phyloP scores from a whole-genome alignment of 2,113 vertebrate genomes.

The Peucedramus taeniatus region DNA sequence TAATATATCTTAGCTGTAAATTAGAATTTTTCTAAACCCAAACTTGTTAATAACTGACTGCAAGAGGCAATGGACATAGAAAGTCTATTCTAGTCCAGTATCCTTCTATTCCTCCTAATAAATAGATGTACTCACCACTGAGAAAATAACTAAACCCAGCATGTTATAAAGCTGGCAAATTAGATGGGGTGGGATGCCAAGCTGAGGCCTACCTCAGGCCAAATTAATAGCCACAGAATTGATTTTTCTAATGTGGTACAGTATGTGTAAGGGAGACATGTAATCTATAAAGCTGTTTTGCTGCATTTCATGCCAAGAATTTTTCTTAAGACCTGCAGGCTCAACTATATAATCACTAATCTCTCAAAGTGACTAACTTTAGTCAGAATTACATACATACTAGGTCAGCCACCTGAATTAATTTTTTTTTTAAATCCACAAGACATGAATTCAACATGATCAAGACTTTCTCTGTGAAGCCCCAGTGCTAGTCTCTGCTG shows the following conservation, averaged over 20 bases:
- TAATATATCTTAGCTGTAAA: background rate
- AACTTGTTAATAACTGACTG: background rate
- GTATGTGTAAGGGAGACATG: background rate
- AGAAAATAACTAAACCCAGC: background rate
- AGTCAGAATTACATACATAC: background rate
- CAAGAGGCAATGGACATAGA: background rate
- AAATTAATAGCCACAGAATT: constrained; percentile 6
- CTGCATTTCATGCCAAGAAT: background rate
- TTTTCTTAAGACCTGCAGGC: background rate
- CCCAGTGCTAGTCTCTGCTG: background rate
- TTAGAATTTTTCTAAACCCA: background rate
- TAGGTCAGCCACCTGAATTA: background rate
- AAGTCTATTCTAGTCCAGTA: background rate
- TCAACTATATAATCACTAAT: background rate
- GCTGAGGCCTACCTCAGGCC: background rate
- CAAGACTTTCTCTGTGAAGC: background rate
- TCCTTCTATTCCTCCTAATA: background rate
- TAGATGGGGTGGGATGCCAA: background rate
- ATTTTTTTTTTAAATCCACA: background rate
- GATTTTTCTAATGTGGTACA: background rate
- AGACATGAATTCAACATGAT: background rate
- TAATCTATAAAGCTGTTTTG: background rate
- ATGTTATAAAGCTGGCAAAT: background rate
- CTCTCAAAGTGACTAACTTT: background rate
- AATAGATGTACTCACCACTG: background rate